Evolutionary conservation across 1,140 invertebrate species (phyloP).

Genomic region (Protaetia brevitarsis): DNA sequence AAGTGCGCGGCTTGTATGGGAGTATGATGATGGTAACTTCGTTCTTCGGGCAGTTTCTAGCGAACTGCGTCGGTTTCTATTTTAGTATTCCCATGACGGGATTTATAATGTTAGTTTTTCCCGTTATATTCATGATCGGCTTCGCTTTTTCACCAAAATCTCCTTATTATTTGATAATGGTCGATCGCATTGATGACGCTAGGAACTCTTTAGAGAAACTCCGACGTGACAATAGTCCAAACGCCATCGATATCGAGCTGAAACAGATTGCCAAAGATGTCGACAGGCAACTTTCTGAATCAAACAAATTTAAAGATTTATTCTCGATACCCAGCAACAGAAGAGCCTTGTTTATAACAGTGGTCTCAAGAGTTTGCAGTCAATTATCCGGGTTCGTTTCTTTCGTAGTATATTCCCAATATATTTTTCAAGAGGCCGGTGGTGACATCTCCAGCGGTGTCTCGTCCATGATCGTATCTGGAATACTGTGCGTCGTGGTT

Average conservation of each 20-base stretch:
- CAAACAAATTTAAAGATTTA: too few species aligned
- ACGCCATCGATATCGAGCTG: conserved; percentile 58
- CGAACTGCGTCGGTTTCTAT: conserved; percentile 36
- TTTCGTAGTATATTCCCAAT: conserved; percentile 62
- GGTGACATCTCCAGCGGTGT: conserved; percentile 63
- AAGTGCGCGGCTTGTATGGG: conserved; percentile 24
- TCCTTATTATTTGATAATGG: too few species aligned
- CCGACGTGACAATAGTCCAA: too few species aligned
- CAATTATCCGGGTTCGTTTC: conserved; percentile 62
- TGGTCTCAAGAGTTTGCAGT: conserved; percentile 42
- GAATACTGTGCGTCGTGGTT: conserved; percentile 61
- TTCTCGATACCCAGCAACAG: too few species aligned
- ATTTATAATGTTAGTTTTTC: not conserved
- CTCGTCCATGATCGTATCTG: conserved; percentile 52
- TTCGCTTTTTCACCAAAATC: too few species aligned
- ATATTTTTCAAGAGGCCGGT: conserved; percentile 52
- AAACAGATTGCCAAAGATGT: conserved; percentile 59
- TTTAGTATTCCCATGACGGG: not conserved
- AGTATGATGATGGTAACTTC: conserved; percentile 24
- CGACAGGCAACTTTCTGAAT: conserved; percentile 46
- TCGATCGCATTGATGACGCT: too few species aligned
- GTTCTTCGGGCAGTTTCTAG: too few species aligned
- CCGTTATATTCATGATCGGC: too few species aligned
- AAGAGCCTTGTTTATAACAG: conserved; percentile 59
- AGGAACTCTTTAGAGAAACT: too few species aligned